These are phyloP conservation scores for Lobophora halterata DNA, from an alignment of 2,888 invertebrate genomes.

Conservation along the genomic window DNA sequence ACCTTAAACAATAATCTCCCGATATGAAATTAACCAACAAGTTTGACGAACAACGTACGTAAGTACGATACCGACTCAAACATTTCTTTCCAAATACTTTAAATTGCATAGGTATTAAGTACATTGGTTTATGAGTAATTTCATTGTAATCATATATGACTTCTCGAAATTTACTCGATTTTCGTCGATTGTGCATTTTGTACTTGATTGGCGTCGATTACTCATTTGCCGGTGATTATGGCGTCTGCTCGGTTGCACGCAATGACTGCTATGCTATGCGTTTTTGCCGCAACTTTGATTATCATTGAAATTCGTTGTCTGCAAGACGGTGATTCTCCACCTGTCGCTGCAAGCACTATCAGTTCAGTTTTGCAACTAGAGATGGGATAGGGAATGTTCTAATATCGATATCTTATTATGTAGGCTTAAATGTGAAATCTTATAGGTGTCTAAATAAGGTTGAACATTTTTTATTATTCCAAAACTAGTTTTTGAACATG, in stretches of 20 bases:
- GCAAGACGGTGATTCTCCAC: constrained; percentile 40
- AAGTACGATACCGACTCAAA: too few relatives aligned
- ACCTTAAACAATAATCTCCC: too few relatives aligned
- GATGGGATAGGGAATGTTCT: constrained; percentile 19
- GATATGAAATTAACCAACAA: too few relatives aligned
- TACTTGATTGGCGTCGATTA: constrained; percentile 30
- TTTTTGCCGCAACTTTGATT: constrained; percentile 36
- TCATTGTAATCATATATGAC: constrained; percentile 22
- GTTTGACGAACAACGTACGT: too few relatives aligned
- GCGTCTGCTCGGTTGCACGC: constrained; percentile 37
- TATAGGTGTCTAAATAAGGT: too few relatives aligned
- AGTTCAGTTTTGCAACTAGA: constrained; percentile 39
- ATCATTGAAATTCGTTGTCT: constrained; percentile 26
- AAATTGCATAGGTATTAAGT: neutral
- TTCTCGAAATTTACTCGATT: constrained; percentile 24
- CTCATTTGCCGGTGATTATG: constrained; percentile 38
- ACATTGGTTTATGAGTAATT: too few relatives aligned
- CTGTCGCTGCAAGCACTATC: constrained; percentile 62
- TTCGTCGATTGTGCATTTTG: constrained; percentile 35
- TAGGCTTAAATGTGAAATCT: too few relatives aligned
- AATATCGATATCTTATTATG: constrained; percentile 19
- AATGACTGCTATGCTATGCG: constrained; percentile 43
- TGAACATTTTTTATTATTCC: too few relatives aligned
- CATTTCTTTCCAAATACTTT: neutral
- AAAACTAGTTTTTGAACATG: too few relatives aligned